Conservation (phyloP, 2,797 vertebrate genomes). For the Xerus rutilus region DNA sequence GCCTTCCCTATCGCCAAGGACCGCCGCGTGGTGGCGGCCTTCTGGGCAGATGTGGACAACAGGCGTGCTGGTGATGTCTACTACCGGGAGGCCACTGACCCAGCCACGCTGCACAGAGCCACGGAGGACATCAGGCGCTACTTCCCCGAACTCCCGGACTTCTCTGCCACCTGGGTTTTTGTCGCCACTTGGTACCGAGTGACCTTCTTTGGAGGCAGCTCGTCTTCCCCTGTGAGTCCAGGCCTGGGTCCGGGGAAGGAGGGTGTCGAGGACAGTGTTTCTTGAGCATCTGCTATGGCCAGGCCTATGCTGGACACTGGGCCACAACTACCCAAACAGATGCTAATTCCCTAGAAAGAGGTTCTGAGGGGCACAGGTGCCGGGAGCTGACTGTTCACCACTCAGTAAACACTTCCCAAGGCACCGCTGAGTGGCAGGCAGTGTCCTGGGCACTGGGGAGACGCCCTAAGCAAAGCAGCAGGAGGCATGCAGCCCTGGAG, state of each 20-base stretch:
- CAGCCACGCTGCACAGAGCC: conserved; percentile 89
- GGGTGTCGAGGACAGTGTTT: not conserved
- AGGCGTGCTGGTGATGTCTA: conserved; percentile 93
- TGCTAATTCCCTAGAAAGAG: not conserved
- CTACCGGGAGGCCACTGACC: conserved; percentile 94
- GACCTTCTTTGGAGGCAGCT: conserved; percentile 97
- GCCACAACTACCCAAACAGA: too few species aligned
- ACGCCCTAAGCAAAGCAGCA: not conserved
- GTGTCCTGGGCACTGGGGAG: not conserved
- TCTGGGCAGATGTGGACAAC: conserved; percentile 99
- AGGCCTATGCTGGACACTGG: not conserved
- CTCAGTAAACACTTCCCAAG: not conserved
- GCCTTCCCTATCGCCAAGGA: conserved; percentile 98
- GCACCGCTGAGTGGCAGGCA: not conserved
- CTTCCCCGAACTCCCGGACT: conserved; percentile 94
- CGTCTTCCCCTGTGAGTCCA: conserved; percentile 93
- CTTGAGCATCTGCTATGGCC: not conserved
- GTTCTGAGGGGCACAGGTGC: too few species aligned
- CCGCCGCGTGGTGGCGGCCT: conserved; percentile 96
- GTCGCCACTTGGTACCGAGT: conserved; percentile 96
- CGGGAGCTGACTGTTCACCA: not conserved
- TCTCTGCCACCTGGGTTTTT: conserved; percentile 95
- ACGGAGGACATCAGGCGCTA: conserved; percentile 91
- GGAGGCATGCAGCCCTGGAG: too few species aligned
- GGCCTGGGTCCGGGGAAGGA: not conserved